A percentile compares a stretch with the other conserved stretches of the same genome.
Evolutionary conservation across 53 echinoderm and acorn worm genomes (phyloP).

Genomic region (Hippasteria phrygiana): DNA sequence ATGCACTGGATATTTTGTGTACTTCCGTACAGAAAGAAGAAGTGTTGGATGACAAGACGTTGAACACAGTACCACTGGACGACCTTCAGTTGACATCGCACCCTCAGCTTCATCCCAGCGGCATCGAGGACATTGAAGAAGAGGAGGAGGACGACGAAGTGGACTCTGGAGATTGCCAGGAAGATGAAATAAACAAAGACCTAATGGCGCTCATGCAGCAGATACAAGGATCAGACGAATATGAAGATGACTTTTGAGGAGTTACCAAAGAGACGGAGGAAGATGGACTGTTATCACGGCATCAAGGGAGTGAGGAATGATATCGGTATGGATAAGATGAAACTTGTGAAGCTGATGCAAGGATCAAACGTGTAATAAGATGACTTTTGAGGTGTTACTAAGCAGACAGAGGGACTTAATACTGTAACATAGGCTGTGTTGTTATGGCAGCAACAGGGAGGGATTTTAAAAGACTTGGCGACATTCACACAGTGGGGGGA

Average conservation of each 20-base stretch:
- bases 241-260: slow-evolving; percentile 22
- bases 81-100: slow-evolving; percentile 39
- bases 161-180: slow-evolving; percentile 7
- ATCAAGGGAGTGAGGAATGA: background rate
- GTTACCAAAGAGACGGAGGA: background rate
- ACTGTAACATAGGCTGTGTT: no score
- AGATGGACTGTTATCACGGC: background rate
- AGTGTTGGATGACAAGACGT: slow-evolving; percentile 48
- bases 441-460: no score
- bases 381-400: background rate
- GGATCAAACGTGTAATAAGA: no score
- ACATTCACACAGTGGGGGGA: no score
- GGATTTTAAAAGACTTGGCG: no score
- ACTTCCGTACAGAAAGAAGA: background rate
- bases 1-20: background rate
- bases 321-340: no score
- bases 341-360: no score
- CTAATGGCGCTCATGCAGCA: slow-evolving; percentile 66
- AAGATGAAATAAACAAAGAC: slow-evolving; percentile 43
- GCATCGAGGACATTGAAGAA: background rate
- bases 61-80: slow-evolving; percentile 22
- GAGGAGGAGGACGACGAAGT: slow-evolving; percentile 25
- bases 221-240: slow-evolving; percentile 49
- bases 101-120: slow-evolving; percentile 29
- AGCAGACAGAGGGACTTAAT: no score